A percentile compares a stretch with the other conserved stretches of the same genome.
phyloP scores from a whole-genome alignment of 2,113 vertebrate genomes.

The Drymodes brunneopygia region DNA sequence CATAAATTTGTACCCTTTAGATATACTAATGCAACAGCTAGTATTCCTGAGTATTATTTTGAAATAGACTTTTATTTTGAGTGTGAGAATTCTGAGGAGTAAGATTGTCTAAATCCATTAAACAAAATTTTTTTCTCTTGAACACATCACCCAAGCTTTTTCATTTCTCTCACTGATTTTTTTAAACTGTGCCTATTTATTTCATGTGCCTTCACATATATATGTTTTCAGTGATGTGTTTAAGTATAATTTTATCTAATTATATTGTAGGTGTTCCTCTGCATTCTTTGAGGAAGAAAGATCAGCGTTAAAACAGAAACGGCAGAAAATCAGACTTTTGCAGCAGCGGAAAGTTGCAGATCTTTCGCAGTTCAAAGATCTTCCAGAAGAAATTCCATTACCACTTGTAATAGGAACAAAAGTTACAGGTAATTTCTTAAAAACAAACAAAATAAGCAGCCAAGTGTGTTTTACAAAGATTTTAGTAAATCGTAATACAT shows the following conservation, averaged over 20 bases:
- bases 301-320: slow-evolving; percentile 90
- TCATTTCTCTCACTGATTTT: neutral
- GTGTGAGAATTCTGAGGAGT: neutral
- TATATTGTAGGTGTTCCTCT: slow-evolving; percentile 86
- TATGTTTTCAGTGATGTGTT: neutral
- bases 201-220: neutral
- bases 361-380: slow-evolving; percentile 94
- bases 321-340: slow-evolving; percentile 93
- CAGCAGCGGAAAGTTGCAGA: slow-evolving; percentile 95
- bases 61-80: neutral
- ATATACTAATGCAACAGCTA: neutral
- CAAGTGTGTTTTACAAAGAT: neutral
- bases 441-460: neutral
- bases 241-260: neutral
- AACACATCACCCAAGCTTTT: neutral
- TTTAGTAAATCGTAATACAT: neutral
- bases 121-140: neutral
- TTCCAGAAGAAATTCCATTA: slow-evolving; percentile 96
- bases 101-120: neutral
- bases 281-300: slow-evolving; percentile 97
- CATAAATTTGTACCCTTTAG: neutral
- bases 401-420: slow-evolving; percentile 97
- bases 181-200: neutral
- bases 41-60: neutral
- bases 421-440: slow-evolving; percentile 85